phyloP scores from a whole-genome alignment of 1,140 invertebrate species.

The Cryptotermes secundus region DNA sequence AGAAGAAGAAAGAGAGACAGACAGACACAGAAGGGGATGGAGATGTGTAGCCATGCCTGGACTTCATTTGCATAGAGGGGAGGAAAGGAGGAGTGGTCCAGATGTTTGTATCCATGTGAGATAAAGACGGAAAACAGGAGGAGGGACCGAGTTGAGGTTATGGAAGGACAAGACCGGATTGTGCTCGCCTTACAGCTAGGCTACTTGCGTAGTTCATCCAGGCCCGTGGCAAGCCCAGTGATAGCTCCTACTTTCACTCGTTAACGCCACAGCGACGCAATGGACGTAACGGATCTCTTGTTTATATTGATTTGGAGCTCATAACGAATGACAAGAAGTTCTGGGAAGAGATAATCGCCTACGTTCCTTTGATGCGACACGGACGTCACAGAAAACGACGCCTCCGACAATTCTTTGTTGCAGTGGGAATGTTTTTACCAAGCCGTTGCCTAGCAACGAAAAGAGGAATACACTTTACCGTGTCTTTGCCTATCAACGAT shows the following conservation, averaged over 20 bases:
- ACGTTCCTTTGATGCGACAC: too few species aligned
- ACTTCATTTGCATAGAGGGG: constrained; percentile 15
- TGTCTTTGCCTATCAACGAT: too few species aligned
- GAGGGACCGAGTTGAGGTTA: background rate
- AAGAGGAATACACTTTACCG: too few species aligned
- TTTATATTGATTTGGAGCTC: too few species aligned
- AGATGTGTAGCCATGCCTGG: background rate
- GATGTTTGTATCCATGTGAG: background rate
- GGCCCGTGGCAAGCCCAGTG: background rate
- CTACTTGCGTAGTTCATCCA: background rate
- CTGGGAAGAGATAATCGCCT: too few species aligned
- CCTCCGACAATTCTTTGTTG: too few species aligned
- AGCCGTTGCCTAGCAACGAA: too few species aligned
- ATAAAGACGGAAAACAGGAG: background rate
- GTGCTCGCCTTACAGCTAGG: background rate
- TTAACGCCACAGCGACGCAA: background rate
- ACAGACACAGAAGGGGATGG: background rate
- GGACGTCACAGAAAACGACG: too few species aligned
- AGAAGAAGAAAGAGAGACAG: background rate
- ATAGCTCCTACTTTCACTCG: background rate
- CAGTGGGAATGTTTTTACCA: too few species aligned
- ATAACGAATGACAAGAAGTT: too few species aligned
- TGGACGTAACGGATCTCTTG: too few species aligned
- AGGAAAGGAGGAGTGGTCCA: background rate
- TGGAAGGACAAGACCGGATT: background rate